Base-by-base conservation (phyloP, 2,797 vertebrate genomes). In the Chelon labrosus region DNA sequence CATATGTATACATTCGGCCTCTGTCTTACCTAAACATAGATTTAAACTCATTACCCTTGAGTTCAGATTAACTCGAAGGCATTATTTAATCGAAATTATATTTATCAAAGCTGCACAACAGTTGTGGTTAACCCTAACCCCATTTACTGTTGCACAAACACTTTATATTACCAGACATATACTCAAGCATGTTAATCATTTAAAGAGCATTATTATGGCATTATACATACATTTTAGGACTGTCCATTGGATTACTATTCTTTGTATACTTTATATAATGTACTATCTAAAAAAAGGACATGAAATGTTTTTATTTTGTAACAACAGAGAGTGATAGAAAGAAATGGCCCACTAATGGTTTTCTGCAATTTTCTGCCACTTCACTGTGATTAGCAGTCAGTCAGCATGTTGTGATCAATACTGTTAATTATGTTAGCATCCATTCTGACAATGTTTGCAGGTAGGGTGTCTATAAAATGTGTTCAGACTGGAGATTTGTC, bases 361-460 rank as follows among this genome's bases (percentile, higher is more conserved):
- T 65, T 49, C 56, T 53, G 52, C 42, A 69, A 55, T 79, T 70
- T 44, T 50, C 12, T 54, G 49, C 51, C 69, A 61, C 56, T 76
- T 52, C 50, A 75, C 38, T 49, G 13, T 35, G 38, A 75, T 67
- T 65, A 69, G 78, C 67, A 87, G 80, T 85, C 79, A 81, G 46
- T 51, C 56, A 17, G 20, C 44, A 65, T 49, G 61, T 59, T 69
- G 59, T 55, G 47, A 80, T 84, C 75, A 77, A 77, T 68, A 60
- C 37, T 39, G 54, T 9, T 69, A 69, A 73, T 80, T 52, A 58
- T 61, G 17, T 31, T 16, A 22, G 70, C 59, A 22, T 52, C 39
- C 66, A 60, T 14, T 22, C 69, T 49, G 65, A 31, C 16, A 64
- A 56, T 27, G 17, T 63, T 60, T 62, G 25, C 6, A 10, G 6